phyloP scores from a whole-genome alignment of 2,113 vertebrate genomes.

The Steatornis caripensis region DNA sequence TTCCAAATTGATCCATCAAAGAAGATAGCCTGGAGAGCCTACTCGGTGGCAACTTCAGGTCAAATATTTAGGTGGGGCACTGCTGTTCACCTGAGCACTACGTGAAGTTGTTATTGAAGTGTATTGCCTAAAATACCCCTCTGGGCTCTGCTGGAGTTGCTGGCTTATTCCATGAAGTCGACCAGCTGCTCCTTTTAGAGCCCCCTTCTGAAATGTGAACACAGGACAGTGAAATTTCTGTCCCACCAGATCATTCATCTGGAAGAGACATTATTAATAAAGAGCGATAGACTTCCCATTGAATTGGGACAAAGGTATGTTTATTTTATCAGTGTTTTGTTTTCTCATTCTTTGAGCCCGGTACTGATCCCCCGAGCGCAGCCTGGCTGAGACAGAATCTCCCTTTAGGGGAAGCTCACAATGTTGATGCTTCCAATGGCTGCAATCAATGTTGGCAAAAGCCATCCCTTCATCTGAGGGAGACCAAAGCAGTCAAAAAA shows the following conservation, averaged over 20 bases:
- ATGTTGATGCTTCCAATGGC: not conserved
- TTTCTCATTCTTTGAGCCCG: not conserved
- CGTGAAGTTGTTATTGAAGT: not conserved
- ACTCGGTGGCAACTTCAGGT: constrained; percentile 40
- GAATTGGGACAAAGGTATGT: not conserved
- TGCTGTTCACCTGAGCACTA: constrained; percentile 12
- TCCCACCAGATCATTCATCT: not conserved
- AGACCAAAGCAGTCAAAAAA: not conserved
- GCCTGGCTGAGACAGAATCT: not conserved
- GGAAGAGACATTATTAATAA: constrained; percentile 51
- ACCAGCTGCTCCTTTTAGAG: constrained; percentile 56
- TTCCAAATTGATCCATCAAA: constrained; percentile 53
- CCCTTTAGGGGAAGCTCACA: not conserved
- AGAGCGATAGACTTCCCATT: not conserved
- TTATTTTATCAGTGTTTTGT: not conserved
- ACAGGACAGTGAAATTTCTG: constrained; percentile 6
- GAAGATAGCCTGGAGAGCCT: constrained; percentile 24
- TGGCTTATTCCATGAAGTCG: not conserved
- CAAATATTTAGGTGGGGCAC: constrained; percentile 50
- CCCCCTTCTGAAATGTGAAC: constrained; percentile 42
- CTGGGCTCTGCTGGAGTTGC: not conserved
- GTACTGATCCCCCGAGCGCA: not conserved
- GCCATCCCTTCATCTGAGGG: not conserved
- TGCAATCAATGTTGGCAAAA: not conserved
- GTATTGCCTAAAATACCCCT: constrained; percentile 1